Evolutionary conservation across 2,888 invertebrate species (phyloP).

Genomic region (Chirona hameri): DNA sequence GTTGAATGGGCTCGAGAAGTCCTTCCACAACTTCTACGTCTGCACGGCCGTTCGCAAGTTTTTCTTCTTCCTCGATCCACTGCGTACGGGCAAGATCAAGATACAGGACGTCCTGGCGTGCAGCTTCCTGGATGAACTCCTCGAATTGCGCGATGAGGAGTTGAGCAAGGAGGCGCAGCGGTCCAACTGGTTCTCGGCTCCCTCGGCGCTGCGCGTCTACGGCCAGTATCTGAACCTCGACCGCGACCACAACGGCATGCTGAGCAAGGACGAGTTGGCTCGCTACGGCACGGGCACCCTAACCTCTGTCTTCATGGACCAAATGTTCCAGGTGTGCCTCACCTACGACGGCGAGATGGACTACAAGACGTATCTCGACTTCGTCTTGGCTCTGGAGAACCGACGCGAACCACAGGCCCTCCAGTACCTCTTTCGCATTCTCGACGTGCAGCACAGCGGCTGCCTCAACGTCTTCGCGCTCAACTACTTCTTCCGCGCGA

Average conservation of each 20-base stretch:
- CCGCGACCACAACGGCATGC: constrained; percentile 91
- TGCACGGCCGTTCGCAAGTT: constrained; percentile 95
- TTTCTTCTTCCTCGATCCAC: constrained; percentile 89
- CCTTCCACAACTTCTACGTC: constrained; percentile 92
- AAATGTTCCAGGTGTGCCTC: constrained; percentile 91
- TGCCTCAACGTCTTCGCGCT: constrained; percentile 85
- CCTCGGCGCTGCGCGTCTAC: constrained; percentile 83
- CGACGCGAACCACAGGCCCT: constrained; percentile 84
- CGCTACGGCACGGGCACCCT: constrained; percentile 89
- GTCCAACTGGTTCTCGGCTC: constrained; percentile 86
- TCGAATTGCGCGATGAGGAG: constrained; percentile 82
- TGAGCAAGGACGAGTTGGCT: constrained; percentile 82
- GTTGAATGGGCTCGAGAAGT: constrained; percentile 81
- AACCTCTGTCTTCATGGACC: constrained; percentile 82
- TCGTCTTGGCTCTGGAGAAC: constrained; percentile 89
- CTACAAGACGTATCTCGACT: constrained; percentile 92
- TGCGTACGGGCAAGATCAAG: constrained; percentile 79
- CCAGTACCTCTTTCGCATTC: constrained; percentile 83
- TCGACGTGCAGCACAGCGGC: constrained; percentile 83
- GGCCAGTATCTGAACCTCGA: constrained; percentile 92
- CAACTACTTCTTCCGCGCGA: constrained; percentile 89
- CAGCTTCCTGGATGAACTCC: constrained; percentile 84
- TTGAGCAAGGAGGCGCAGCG: constrained; percentile 78
- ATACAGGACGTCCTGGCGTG: constrained; percentile 89
- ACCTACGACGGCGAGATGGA: constrained; percentile 96